Evolutionary conservation across 1,140 invertebrate genomes (phyloP).

Genomic region (Zaprionus ornatus): DNA sequence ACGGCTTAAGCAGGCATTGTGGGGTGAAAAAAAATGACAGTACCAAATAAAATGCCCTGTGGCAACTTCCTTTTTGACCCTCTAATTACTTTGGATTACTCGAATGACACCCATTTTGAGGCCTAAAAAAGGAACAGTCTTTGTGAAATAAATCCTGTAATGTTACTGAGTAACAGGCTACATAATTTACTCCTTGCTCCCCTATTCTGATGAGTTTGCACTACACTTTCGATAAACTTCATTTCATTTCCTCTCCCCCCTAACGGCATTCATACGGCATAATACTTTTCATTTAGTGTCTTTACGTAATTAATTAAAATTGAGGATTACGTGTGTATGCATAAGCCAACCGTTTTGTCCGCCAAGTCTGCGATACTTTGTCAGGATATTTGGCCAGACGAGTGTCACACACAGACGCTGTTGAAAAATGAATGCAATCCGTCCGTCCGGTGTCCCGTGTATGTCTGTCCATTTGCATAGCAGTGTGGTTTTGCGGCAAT

Average conservation of each 20-base stretch:
- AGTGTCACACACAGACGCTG: slow-evolving; percentile 29
- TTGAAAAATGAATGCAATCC: slow-evolving; percentile 62
- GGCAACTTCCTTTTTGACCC: slow-evolving; percentile 32
- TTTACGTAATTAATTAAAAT: slow-evolving; percentile 21
- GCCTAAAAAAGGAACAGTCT: neutral
- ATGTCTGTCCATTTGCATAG: slow-evolving; percentile 50
- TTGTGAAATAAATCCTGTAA: neutral
- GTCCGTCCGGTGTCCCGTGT: neutral
- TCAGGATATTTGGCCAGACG: slow-evolving; percentile 22
- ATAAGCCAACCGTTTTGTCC: slow-evolving; percentile 54
- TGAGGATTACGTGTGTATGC: slow-evolving; percentile 4
- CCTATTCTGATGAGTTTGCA: neutral
- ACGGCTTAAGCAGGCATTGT: slow-evolving; percentile 1
- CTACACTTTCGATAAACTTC: neutral
- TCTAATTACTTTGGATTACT: slow-evolving; percentile 74
- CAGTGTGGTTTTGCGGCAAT: slow-evolving; percentile 42
- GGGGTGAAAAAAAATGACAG: neutral
- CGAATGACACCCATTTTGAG: slow-evolving; percentile 57
- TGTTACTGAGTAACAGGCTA: slow-evolving; percentile 12
- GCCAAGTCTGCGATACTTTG: slow-evolving; percentile 32
- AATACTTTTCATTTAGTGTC: neutral
- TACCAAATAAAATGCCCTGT: slow-evolving; percentile 5
- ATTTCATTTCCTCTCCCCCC: neutral
- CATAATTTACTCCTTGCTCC: neutral
- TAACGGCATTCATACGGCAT: neutral